Evolutionary conservation across 2,113 vertebrate species (phyloP).

Genomic region (Cygnus atratus): DNA sequence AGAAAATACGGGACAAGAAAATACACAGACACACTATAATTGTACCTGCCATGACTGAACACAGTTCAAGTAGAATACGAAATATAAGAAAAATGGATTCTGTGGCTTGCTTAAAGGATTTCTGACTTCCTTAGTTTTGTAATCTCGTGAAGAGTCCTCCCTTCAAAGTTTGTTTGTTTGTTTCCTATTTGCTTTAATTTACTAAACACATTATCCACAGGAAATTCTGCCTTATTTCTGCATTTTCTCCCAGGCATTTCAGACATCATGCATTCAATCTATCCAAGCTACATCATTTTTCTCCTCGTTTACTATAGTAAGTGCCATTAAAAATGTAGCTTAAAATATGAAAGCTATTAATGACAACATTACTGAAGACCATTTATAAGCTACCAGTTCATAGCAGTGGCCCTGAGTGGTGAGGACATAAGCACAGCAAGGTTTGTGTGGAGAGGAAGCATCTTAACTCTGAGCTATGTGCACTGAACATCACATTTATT

Average conservation of each 20-base stretch:
- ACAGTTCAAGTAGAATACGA: not conserved
- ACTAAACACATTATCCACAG: not conserved
- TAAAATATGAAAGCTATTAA: not conserved
- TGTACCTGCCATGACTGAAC: not conserved
- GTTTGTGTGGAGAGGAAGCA: not conserved
- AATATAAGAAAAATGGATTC: not conserved
- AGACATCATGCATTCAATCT: not conserved
- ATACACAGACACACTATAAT: not conserved
- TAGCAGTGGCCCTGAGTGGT: not conserved
- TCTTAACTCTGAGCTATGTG: not conserved
- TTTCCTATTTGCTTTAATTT: not conserved
- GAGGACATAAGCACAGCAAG: not conserved
- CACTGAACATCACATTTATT: accelerated
- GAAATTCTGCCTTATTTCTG: not conserved
- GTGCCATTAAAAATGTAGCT: not conserved
- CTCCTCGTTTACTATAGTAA: not conserved
- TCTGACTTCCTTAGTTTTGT: not conserved
- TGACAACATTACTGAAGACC: not conserved
- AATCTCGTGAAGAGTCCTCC: not conserved
- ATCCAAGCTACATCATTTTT: not conserved
- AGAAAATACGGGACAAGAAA: not conserved
- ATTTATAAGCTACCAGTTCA: not conserved
- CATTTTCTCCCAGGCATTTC: not conserved
- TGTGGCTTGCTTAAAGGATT: not conserved
- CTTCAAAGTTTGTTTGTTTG: not conserved